Conservation (phyloP, 2,113 vertebrate genomes). For the Sorex fumeus region DNA sequence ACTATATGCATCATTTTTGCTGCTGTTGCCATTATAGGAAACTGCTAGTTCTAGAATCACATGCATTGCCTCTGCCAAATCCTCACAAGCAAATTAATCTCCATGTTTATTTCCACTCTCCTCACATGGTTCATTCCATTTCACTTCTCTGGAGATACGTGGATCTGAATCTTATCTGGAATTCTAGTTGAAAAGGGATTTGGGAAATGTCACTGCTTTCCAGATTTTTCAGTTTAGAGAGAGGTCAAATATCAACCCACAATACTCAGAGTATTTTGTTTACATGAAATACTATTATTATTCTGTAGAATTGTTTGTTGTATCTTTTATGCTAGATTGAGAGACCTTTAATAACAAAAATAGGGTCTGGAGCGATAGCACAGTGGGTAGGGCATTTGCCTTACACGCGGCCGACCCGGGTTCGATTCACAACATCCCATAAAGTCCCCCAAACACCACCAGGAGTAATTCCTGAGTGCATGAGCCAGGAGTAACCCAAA, state of each 20-base stretch:
- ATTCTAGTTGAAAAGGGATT: slow-evolving; percentile 37
- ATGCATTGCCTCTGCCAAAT: slow-evolving; percentile 2
- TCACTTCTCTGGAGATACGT: slow-evolving; percentile 49
- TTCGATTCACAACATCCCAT: no score
- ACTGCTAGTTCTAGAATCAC: slow-evolving; percentile 21
- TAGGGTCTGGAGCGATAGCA: no score
- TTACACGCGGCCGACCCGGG: no score
- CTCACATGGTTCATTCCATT: slow-evolving; percentile 42
- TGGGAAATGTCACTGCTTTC: slow-evolving; percentile 45
- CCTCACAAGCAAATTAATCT: slow-evolving; percentile 3
- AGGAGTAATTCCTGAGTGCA: no score
- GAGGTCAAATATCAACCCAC: neutral
- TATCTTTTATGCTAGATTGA: slow-evolving; percentile 27
- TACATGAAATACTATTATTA: slow-evolving; percentile 49
- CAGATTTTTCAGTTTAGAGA: slow-evolving; percentile 47
- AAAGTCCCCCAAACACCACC: no score
- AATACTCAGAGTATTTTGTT: slow-evolving; percentile 41
- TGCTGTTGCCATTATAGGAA: neutral
- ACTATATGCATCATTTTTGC: neutral
- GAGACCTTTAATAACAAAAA: slow-evolving; percentile 43
- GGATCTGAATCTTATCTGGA: slow-evolving; percentile 12
- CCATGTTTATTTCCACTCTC: slow-evolving; percentile 11
- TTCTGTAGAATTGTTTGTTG: slow-evolving; percentile 16
- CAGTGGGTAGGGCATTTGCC: no score
- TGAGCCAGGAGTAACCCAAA: no score